A percentile compares a stretch with the other conserved stretches of the same genome.
phyloP scores from a whole-genome alignment of 1,140 invertebrate genomes.

The Cardiocondyla obscurior region DNA sequence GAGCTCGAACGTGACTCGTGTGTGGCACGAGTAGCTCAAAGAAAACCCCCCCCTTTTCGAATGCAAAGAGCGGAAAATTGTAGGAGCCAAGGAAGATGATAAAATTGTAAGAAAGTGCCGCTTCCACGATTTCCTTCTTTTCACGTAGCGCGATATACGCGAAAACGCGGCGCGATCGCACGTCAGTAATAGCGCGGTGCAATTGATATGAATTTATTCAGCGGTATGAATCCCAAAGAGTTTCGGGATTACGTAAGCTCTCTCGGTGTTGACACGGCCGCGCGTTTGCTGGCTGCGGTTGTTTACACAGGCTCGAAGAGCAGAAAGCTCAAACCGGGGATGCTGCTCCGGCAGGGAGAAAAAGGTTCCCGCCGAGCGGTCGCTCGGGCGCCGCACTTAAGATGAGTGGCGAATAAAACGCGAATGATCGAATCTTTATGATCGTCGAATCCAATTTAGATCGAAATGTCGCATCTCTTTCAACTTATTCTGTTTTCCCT shows the following conservation, averaged over 20 bases:
- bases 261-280: background rate
- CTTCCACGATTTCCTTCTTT: background rate
- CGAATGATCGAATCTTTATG: background rate
- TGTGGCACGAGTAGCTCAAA: background rate
- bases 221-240: background rate
- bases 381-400: background rate
- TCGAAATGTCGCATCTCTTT: background rate
- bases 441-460: background rate
- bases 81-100: background rate
- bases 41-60: background rate
- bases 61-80: too few relatives aligned
- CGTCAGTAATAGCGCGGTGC: background rate
- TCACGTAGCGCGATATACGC: background rate
- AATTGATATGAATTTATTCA: conserved; percentile 28
- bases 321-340: background rate
- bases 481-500: background rate
- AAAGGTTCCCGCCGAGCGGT: background rate
- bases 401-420: background rate
- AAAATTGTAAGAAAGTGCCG: background rate
- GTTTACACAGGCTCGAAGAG: background rate
- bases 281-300: background rate
- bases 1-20: too few relatives aligned
- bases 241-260: background rate
- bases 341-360: background rate
- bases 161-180: background rate